A percentile compares a stretch with the other conserved stretches of the same genome.
Conservation (phyloP, 2,797 vertebrate genomes). For the Pteronotus mesoamericanus region DNA sequence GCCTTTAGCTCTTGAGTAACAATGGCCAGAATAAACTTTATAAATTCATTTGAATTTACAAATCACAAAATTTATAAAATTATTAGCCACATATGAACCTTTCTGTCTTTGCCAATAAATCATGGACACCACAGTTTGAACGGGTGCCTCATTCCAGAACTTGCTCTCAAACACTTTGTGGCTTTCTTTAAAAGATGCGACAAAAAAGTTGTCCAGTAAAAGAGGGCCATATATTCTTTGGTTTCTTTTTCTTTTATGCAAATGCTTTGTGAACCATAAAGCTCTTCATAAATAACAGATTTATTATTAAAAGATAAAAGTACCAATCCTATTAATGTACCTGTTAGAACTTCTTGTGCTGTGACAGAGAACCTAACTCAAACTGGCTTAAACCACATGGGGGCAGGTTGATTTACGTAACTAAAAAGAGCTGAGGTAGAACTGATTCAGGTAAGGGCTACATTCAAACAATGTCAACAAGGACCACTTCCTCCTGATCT, state of each 20-base stretch:
- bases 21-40: not conserved
- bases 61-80: not conserved
- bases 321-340: not conserved
- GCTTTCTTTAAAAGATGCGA: not conserved
- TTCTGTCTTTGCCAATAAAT: not conserved
- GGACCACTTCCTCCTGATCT: not conserved
- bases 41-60: not conserved
- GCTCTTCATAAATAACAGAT: not conserved
- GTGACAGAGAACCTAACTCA: not conserved
- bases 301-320: conserved; percentile 13
- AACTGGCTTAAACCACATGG: not conserved
- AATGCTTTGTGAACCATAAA: not conserved
- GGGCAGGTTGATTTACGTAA: not conserved
- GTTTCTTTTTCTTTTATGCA: not conserved
- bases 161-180: not conserved
- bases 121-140: not conserved
- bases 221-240: not conserved
- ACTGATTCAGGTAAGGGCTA: not conserved
- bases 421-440: not conserved
- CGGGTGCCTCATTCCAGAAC: not conserved
- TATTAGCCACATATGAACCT: not conserved
- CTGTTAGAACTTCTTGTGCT: not conserved
- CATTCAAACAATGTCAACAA: not conserved
- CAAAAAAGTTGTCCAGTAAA: not conserved
- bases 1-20: not conserved